Evolutionary conservation across 2,888 invertebrate species (phyloP).

Genomic region (Meganola albula): DNA sequence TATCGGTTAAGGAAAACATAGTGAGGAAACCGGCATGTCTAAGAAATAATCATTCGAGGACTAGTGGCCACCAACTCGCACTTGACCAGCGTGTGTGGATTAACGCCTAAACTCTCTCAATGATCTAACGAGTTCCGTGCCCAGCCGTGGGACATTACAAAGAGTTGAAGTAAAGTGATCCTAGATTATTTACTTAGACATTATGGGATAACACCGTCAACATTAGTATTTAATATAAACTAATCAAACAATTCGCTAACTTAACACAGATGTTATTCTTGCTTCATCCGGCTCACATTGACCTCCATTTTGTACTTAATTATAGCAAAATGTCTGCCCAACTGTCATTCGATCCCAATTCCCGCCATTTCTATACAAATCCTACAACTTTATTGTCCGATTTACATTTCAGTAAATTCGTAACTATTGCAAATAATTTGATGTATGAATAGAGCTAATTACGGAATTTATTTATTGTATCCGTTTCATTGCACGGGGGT

Average conservation of each 20-base stretch:
- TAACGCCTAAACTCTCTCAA: too few relatives aligned
- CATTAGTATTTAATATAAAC: too few relatives aligned
- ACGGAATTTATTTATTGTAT: constrained; percentile 71
- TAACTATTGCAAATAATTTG: constrained; percentile 59
- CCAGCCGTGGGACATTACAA: too few relatives aligned
- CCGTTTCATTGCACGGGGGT: constrained; percentile 54
- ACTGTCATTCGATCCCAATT: constrained; percentile 59
- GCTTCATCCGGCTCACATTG: constrained; percentile 22
- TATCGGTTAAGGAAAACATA: too few relatives aligned
- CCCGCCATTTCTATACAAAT: constrained; percentile 44
- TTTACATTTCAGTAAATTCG: constrained; percentile 41
- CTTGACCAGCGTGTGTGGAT: too few relatives aligned
- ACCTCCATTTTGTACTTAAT: constrained; percentile 48
- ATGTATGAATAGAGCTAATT: constrained; percentile 70
- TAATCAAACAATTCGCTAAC: constrained; percentile 21
- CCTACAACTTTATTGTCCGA: constrained; percentile 36
- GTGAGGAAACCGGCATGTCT: too few relatives aligned
- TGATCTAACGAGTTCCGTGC: too few relatives aligned
- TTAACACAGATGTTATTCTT: constrained; percentile 28
- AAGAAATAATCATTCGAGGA: too few relatives aligned
- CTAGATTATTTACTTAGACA: too few relatives aligned
- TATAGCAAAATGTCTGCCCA: constrained; percentile 56
- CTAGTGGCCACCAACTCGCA: too few relatives aligned
- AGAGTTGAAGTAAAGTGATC: too few relatives aligned
- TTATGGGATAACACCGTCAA: too few relatives aligned